Evolutionary conservation across 1,140 invertebrate species (phyloP).

Genomic region (Aphelenchoides avenae): DNA sequence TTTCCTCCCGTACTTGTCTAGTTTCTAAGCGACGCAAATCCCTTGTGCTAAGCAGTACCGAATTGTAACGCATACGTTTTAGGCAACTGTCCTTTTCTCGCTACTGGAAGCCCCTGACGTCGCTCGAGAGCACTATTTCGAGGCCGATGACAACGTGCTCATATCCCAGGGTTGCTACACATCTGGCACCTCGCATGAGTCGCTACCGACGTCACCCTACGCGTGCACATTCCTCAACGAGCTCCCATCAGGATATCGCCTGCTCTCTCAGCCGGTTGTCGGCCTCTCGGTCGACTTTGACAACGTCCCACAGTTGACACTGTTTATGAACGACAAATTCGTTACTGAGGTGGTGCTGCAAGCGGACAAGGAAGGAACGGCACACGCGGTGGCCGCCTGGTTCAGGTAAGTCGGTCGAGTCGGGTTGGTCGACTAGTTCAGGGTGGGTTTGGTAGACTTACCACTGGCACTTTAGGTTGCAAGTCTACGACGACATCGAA

Average conservation of each 20-base stretch:
- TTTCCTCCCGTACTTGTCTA: too few species aligned
- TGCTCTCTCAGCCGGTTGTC: constrained; percentile 13
- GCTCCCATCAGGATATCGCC: constrained; percentile 14
- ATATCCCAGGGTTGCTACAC: constrained; percentile 16
- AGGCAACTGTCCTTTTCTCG: constrained; percentile 20
- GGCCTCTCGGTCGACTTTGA: constrained; percentile 21
- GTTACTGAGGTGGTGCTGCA: constrained; percentile 14
- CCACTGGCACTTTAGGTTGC: constrained; percentile 5
- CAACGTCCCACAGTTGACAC: constrained; percentile 12
- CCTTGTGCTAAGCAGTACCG: too few species aligned
- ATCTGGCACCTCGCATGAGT: background rate
- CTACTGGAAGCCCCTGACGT: constrained; percentile 12
- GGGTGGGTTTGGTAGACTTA: background rate
- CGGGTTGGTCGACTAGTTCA: background rate
- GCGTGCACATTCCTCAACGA: constrained; percentile 13
- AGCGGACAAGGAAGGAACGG: constrained; percentile 10
- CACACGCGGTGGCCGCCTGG: constrained; percentile 15
- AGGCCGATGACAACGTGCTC: constrained; percentile 3
- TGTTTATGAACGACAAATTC: constrained; percentile 15
- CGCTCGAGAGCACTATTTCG: constrained; percentile 7
- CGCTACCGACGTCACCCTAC: constrained; percentile 14
- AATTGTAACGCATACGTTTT: constrained; percentile 7
- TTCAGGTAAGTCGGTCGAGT: constrained; percentile 13
- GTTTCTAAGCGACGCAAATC: too few species aligned
- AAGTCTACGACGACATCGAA: constrained; percentile 25